These are phyloP conservation scores for Erebia epiphron DNA, from an alignment of 2,888 invertebrate genomes.

Conservation along the genomic window DNA sequence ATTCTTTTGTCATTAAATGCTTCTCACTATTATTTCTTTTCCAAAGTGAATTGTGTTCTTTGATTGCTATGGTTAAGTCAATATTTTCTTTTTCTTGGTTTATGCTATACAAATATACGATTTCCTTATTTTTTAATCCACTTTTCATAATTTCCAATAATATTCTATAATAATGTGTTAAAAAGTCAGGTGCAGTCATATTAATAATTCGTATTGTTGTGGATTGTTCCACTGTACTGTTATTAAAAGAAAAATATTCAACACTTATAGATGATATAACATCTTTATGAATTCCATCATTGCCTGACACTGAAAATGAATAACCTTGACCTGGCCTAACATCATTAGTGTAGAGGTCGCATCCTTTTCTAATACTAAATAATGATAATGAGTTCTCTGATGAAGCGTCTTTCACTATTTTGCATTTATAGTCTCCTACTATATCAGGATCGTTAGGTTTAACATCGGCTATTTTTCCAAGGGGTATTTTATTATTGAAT, in stretches of 20 bases:
- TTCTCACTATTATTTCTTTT: conserved; percentile 85
- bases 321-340: conserved; percentile 89
- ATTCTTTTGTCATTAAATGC: conserved; percentile 85
- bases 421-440: conserved; percentile 94
- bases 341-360: conserved; percentile 90
- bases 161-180: conserved; percentile 89
- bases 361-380: conserved; percentile 88
- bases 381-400: conserved; percentile 82
- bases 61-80: conserved; percentile 88
- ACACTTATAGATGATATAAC: conserved; percentile 94
- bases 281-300: conserved; percentile 94
- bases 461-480: conserved; percentile 94
- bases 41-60: conserved; percentile 83
- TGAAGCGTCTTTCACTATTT: conserved; percentile 87
- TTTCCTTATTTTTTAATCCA: conserved; percentile 85
- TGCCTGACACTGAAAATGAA: conserved; percentile 91
- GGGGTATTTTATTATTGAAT: conserved; percentile 88
- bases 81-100: conserved; percentile 85
- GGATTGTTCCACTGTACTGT: conserved; percentile 91
- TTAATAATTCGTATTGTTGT: conserved; percentile 89
- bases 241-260: conserved; percentile 91
- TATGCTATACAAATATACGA: conserved; percentile 88
- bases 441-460: conserved; percentile 96
- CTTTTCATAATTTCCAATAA: conserved; percentile 87
- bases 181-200: conserved; percentile 88